These are phyloP conservation scores for Myotis daubentonii DNA, from an alignment of 2,797 vertebrate genomes.

Conservation along the genomic window DNA sequence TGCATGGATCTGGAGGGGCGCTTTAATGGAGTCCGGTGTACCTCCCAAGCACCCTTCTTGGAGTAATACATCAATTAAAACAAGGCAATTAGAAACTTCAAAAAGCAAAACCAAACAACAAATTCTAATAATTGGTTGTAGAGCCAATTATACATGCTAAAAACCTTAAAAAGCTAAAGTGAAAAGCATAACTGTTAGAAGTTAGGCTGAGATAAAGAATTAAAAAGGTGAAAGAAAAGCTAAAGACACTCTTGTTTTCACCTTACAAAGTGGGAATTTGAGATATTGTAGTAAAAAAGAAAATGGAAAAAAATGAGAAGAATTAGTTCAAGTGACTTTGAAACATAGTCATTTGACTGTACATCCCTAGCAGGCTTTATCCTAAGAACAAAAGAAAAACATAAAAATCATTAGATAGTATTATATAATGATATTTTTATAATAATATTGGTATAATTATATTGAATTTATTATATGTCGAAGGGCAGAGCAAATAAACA, in stretches of 20 bases:
- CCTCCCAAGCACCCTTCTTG: not conserved
- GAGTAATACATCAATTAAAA: not conserved
- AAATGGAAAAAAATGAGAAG: not conserved
- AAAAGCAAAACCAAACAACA: not conserved
- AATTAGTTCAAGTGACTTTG: not conserved
- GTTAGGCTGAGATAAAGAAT: not conserved
- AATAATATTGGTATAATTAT: not conserved
- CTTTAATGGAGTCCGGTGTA: not conserved
- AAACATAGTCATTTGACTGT: not conserved
- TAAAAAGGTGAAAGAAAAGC: slow-evolving; percentile 8
- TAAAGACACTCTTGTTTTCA: not conserved
- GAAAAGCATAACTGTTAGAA: not conserved
- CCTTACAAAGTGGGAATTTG: not conserved
- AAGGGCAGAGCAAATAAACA: slow-evolving; percentile 29
- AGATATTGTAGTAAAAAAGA: not conserved
- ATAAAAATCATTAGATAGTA: not conserved
- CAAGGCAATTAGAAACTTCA: slow-evolving; percentile 44
- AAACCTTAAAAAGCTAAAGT: not conserved
- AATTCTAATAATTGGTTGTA: not conserved
- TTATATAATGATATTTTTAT: slow-evolving; percentile 1
- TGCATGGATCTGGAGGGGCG: not conserved
- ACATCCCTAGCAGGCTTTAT: not conserved
- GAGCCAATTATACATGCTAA: not conserved
- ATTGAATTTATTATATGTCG: not conserved
- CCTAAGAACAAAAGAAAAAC: slow-evolving; percentile 5